Evolutionary conservation across 37 sponge, comb jelly and placozoan genomes (phyloP).

Genomic region (Ephydatia muelleri): DNA sequence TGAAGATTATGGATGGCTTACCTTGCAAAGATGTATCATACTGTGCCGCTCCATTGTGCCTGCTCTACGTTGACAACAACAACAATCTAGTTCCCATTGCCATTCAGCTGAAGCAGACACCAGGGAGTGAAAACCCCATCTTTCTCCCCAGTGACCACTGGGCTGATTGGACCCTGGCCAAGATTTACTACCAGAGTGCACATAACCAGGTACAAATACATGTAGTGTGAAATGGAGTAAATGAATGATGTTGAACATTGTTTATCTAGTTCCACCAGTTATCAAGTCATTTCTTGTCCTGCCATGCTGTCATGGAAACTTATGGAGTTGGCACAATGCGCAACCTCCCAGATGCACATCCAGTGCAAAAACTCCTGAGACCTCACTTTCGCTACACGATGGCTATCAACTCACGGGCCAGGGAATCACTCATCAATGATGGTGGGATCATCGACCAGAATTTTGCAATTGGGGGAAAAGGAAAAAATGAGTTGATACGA

Average conservation of each 20-base stretch:
- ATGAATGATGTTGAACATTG: not conserved
- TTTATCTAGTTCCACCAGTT: slow-evolving; percentile 51
- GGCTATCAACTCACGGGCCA: slow-evolving; percentile 59
- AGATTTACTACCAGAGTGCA: slow-evolving; percentile 42
- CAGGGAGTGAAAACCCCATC: slow-evolving; percentile 48
- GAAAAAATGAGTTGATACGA: not conserved
- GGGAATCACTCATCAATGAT: slow-evolving; percentile 29
- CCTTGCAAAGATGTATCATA: slow-evolving; percentile 34
- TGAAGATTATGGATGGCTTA: slow-evolving; percentile 50
- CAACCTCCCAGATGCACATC: slow-evolving; percentile 68
- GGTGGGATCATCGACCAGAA: slow-evolving; percentile 50
- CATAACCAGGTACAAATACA: slow-evolving; percentile 20
- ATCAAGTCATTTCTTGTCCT: slow-evolving; percentile 59
- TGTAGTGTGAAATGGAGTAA: not conserved
- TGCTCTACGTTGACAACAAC: slow-evolving; percentile 35
- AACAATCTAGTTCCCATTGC: slow-evolving; percentile 54
- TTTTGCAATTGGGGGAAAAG: slow-evolving; percentile 52
- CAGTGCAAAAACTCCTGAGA: slow-evolving; percentile 60
- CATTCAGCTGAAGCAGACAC: slow-evolving; percentile 54
- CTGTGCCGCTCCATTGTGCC: slow-evolving; percentile 52
- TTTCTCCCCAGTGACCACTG: slow-evolving; percentile 50
- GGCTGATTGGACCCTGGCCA: slow-evolving; percentile 60
- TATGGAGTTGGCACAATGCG: slow-evolving; percentile 60
- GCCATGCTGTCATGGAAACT: slow-evolving; percentile 72
- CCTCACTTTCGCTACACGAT: slow-evolving; percentile 68